phyloP scores from a whole-genome alignment of 1,140 invertebrate genomes.

The Rhysida immarginata region DNA sequence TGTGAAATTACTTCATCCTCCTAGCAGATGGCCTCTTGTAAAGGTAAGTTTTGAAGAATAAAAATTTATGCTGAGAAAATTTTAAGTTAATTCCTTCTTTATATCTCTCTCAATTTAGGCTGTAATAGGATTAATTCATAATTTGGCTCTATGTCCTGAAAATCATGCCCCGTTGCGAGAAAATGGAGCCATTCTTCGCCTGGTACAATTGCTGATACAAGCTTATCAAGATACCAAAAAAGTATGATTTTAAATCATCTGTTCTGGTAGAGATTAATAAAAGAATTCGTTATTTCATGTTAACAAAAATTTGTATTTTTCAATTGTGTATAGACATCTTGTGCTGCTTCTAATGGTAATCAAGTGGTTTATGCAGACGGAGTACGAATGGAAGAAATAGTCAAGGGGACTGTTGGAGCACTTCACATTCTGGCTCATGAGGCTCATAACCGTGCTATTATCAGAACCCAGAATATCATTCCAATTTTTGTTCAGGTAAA shows the following conservation, averaged over 20 bases:
- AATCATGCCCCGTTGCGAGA: constrained; percentile 90
- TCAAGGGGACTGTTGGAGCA: constrained; percentile 92
- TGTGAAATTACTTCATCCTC: constrained; percentile 85
- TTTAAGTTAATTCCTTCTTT: neutral
- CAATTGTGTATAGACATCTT: constrained; percentile 39
- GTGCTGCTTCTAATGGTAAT: constrained; percentile 54
- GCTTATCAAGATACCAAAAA: constrained; percentile 82
- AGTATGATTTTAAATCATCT: constrained; percentile 39
- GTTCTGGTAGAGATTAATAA: no score
- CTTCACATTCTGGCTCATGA: constrained; percentile 91
- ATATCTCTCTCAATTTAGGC: no score
- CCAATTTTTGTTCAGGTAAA: constrained; percentile 82
- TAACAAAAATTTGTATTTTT: neutral
- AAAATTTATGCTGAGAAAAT: neutral
- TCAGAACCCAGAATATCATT: constrained; percentile 80
- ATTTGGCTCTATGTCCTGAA: constrained; percentile 84
- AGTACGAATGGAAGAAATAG: constrained; percentile 95
- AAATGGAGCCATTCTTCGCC: constrained; percentile 81
- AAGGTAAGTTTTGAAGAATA: constrained; percentile 38
- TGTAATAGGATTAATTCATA: constrained; percentile 92
- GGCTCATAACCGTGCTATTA: constrained; percentile 77
- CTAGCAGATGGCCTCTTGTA: constrained; percentile 81
- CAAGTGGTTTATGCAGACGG: constrained; percentile 76
- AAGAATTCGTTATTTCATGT: no score
- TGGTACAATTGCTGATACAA: constrained; percentile 79